Base-by-base conservation (phyloP, 2,797 vertebrate genomes). In the Myripristis murdjan region DNA sequence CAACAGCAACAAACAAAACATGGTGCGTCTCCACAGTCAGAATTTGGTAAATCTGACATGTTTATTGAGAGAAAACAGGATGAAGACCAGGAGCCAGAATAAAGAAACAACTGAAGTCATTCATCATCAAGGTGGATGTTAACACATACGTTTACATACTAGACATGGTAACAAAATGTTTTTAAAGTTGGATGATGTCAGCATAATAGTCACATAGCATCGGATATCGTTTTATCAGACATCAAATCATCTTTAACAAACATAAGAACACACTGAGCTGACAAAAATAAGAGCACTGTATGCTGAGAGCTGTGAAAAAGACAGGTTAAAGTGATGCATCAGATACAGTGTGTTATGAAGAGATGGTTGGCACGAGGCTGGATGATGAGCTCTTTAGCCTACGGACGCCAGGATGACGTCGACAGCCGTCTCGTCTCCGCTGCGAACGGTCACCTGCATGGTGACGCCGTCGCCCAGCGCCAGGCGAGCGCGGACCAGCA, bases 371-470 rank as follows among this genome's bases (percentile, higher is more conserved):
- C 64, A 67, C 20, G 3, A 9, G 28, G n/a, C 53, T 22, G 24
- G 58, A 2, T 26, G 0, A 0, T 0, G 2, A 44, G 20, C 0
- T 1, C 0, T 73, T 93, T 91, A 99, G 54, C 98, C 98, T 23
- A 99, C 97, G 0, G 97, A 96, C 15, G 97, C 97, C 72, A 99
- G 90, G 89, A 99, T 96, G 81, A 98, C 94, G n/a, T 99, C 97
- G 0, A 95, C 97, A 0, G 97, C 94, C 0, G 92, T 96, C 88
- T 97, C 96, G 1, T 97, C 96, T 6, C 84, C 85, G 85, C 97
- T 98, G 75, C 98, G 95, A 6, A 98, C 98, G 0, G 98, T 98
- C 91, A 99, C 98, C 89, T 98, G 98, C 97, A 99, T 99, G 77
- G 98, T 99, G 52, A 99, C 98, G 0, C 98, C 97, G 1, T 99